Conservation (phyloP, 2,888 invertebrate species). For the Crematogaster levior region DNA sequence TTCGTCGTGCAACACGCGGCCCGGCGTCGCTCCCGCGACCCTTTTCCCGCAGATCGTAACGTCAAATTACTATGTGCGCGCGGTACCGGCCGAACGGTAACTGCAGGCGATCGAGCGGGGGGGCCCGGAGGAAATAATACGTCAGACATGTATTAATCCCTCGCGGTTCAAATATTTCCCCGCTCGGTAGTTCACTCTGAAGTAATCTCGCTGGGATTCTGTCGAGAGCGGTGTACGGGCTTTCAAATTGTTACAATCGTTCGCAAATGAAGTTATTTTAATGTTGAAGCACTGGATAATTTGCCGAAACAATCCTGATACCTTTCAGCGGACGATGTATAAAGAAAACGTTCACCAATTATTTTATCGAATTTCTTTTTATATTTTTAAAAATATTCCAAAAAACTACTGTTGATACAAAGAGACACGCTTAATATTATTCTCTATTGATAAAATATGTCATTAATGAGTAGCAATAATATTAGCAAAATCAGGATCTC, state of each 20-base stretch:
- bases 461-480: background rate
- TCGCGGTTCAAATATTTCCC: conserved; percentile 52
- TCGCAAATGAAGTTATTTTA: conserved; percentile 39
- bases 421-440: background rate
- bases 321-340: no score
- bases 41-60: conserved; percentile 60
- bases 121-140: conserved; percentile 45
- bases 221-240: conserved; percentile 12
- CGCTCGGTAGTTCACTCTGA: conserved; percentile 47
- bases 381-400: no score
- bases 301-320: background rate
- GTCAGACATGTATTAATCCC: conserved; percentile 53
- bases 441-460: background rate
- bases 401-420: background rate
- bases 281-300: background rate
- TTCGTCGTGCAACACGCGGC: conserved; percentile 55
- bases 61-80: conserved; percentile 67
- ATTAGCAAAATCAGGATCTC: background rate
- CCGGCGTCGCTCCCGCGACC: conserved; percentile 52
- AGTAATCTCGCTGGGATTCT: conserved; percentile 39
- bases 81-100: conserved; percentile 53
- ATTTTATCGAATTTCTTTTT: background rate
- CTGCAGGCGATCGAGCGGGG: conserved; percentile 35
- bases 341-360: background rate
- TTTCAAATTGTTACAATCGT: conserved; percentile 26